Percentiles rank a stretch among this genome's conserved stretches.
These are phyloP conservation scores for Hoplostethus atlanticus DNA, from an alignment of 2,797 vertebrate species.

Conservation along the genomic window DNA sequence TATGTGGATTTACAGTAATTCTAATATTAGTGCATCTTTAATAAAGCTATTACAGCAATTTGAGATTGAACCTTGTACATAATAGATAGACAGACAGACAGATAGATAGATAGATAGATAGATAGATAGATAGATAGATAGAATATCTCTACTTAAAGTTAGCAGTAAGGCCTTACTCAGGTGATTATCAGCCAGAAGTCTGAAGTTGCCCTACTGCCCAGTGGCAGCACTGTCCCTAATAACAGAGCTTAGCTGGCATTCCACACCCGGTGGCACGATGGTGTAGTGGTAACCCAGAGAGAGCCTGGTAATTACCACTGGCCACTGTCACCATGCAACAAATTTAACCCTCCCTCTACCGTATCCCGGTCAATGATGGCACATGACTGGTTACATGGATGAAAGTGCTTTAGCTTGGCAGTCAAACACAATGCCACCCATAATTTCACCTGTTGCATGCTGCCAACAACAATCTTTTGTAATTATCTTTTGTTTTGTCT, in stretches of 20 bases:
- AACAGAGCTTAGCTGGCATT: constrained; percentile 80
- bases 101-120: not conserved
- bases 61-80: constrained; percentile 37
- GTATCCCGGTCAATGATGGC: constrained; percentile 29
- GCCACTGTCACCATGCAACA: constrained; percentile 77
- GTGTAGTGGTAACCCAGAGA: constrained; percentile 70
- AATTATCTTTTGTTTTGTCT: constrained; percentile 1
- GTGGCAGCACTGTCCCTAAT: constrained; percentile 73
- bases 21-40: constrained; percentile 28
- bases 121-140: not conserved
- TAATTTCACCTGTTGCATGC: not conserved
- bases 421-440: not conserved
- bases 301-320: constrained; percentile 77
- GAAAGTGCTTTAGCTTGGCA: not conserved
- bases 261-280: constrained; percentile 73
- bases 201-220: constrained; percentile 49
- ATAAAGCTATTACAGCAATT: constrained; percentile 25
- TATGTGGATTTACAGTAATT: constrained; percentile 31
- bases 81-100: constrained; percentile 19
- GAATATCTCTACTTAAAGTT: too few relatives aligned
- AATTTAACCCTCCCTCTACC: constrained; percentile 51
- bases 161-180: not conserved
- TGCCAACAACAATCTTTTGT: not conserved
- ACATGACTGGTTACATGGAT: not conserved
- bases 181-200: constrained; percentile 18